A percentile compares a stretch with the other conserved stretches of the same genome.
Conservation (phyloP, 2,113 vertebrate species). For the Odocoileus virginianus region DNA sequence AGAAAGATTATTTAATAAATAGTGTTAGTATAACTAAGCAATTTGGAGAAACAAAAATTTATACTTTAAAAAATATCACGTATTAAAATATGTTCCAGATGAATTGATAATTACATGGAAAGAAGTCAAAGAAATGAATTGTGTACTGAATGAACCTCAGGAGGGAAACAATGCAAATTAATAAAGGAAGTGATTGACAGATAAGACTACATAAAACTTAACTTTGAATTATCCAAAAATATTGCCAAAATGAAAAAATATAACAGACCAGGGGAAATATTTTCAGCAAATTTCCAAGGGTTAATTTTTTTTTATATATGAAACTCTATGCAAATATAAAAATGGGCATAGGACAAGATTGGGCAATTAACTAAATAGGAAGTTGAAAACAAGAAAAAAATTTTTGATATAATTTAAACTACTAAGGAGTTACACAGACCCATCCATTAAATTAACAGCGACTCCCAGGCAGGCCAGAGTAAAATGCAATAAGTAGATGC, state of each 20-base stretch:
- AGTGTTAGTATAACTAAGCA: not conserved
- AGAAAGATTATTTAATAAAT: slow-evolving; percentile 32
- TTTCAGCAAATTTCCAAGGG: not conserved
- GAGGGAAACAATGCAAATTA: not conserved
- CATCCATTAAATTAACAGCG: slow-evolving; percentile 14
- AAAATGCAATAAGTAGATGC: not conserved
- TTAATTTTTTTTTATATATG: not conserved
- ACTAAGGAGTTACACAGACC: not conserved
- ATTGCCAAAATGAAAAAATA: not conserved
- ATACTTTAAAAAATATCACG: not conserved
- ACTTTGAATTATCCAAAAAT: not conserved
- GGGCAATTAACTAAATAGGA: not conserved
- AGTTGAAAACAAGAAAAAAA: not conserved
- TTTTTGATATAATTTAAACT: not conserved
- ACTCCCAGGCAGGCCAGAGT: not conserved
- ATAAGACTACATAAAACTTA: not conserved
- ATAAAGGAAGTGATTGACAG: not conserved
- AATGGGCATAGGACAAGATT: not conserved
- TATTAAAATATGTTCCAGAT: slow-evolving; percentile 26
- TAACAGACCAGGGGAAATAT: not conserved
- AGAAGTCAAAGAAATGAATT: slow-evolving; percentile 15
- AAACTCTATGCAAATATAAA: not conserved
- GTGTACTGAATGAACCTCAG: not conserved
- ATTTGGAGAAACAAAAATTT: slow-evolving; percentile 12
- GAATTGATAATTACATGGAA: slow-evolving; percentile 38